Percentiles rank a stretch among this genome's conserved stretches.
Evolutionary conservation across 2,113 vertebrate genomes (phyloP).

Genomic region (Symphodus melops): DNA sequence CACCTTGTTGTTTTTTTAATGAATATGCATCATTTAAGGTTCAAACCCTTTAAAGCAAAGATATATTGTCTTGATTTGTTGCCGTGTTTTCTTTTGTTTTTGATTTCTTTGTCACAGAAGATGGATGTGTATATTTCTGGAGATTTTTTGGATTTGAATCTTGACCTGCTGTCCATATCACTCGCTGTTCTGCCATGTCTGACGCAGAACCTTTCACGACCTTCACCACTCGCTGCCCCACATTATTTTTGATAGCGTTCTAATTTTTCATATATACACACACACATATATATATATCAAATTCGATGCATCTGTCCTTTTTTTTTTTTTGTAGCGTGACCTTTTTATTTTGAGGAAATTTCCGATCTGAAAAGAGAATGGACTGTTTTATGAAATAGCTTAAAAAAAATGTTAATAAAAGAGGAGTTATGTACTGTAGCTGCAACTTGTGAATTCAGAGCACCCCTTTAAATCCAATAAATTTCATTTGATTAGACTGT

Average conservation of each 20-base stretch:
- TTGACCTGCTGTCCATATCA: slow-evolving; percentile 25
- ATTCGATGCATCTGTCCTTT: slow-evolving; percentile 73
- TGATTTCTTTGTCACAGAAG: background rate
- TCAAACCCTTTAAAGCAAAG: slow-evolving; percentile 23
- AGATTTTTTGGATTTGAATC: too few species aligned
- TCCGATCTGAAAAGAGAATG: slow-evolving; percentile 65
- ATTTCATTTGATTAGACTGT: slow-evolving; percentile 80
- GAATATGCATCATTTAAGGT: slow-evolving; percentile 8
- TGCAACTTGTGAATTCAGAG: slow-evolving; percentile 79
- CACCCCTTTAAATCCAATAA: slow-evolving; percentile 81
- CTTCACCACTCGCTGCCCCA: slow-evolving; percentile 76
- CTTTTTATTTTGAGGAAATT: slow-evolving; percentile 43
- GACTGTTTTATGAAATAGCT: slow-evolving; percentile 66
- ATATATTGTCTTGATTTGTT: slow-evolving; percentile 50
- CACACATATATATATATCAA: slow-evolving; percentile 62
- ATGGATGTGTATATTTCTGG: too few species aligned
- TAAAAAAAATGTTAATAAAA: slow-evolving; percentile 47
- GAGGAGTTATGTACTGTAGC: slow-evolving; percentile 75
- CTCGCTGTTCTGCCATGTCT: slow-evolving; percentile 26
- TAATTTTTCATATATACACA: slow-evolving; percentile 74
- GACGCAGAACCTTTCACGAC: slow-evolving; percentile 71
- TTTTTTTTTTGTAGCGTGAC: slow-evolving; percentile 60
- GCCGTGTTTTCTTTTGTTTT: slow-evolving; percentile 57
- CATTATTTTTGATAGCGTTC: slow-evolving; percentile 80
- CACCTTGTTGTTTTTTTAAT: slow-evolving; percentile 1